Percentiles rank a stretch among this genome's conserved stretches.
phyloP scores from a whole-genome alignment of 1,140 invertebrate species.

The Ceratina australensis region DNA sequence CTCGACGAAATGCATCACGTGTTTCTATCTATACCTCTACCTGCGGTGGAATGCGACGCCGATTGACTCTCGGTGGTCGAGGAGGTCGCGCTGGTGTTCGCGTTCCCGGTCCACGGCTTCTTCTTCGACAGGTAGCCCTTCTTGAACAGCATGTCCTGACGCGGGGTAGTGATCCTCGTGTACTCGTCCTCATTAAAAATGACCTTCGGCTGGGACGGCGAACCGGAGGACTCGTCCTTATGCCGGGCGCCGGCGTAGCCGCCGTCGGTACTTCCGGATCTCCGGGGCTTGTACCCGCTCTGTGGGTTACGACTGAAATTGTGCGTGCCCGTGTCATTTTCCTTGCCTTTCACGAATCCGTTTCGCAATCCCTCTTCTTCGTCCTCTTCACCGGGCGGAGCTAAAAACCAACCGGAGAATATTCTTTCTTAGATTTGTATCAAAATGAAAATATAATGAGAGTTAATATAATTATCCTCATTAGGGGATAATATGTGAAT shows the following conservation, averaged over 20 bases:
- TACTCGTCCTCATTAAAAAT: conserved; percentile 83
- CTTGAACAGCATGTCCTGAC: conserved; percentile 87
- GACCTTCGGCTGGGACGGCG: conserved; percentile 69
- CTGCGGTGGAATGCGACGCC: conserved; percentile 78
- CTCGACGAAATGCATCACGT: conserved; percentile 40
- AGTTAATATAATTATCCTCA: background rate
- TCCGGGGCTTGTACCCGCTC: conserved; percentile 62
- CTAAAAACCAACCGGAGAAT: conserved; percentile 50
- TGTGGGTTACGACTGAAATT: conserved; percentile 50
- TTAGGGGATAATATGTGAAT: background rate
- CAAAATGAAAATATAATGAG: background rate
- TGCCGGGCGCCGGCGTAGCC: conserved; percentile 65
- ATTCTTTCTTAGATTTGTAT: background rate
- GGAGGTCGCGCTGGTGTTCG: conserved; percentile 77
- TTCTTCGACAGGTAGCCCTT: conserved; percentile 85
- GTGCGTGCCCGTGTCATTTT: conserved; percentile 63
- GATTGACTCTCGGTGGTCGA: conserved; percentile 78
- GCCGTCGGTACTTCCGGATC: conserved; percentile 34
- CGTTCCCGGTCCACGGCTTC: conserved; percentile 77
- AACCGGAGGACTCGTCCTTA: conserved; percentile 64
- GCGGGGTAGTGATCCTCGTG: conserved; percentile 85
- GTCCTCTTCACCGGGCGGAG: conserved; percentile 76
- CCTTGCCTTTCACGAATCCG: conserved; percentile 65
- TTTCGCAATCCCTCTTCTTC: conserved; percentile 74
- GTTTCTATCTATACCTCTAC: conserved; percentile 69